Evolutionary conservation across 2,888 invertebrate genomes (phyloP).

Genomic region (Nasonovia ribisnigri): DNA sequence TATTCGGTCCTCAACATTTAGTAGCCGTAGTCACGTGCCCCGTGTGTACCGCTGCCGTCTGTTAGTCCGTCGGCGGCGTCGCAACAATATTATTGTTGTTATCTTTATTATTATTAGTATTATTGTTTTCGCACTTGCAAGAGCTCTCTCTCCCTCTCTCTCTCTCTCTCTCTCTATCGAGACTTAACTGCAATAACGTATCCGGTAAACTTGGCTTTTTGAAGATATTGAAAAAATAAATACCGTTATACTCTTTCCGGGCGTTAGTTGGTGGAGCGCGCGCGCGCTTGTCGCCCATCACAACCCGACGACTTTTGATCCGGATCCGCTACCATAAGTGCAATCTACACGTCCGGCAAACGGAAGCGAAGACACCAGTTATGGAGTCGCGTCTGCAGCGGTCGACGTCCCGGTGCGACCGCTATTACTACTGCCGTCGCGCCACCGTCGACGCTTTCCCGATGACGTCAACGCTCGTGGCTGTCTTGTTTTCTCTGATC

Average conservation of each 20-base stretch:
- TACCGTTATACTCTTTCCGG: neutral
- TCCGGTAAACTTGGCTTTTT: neutral
- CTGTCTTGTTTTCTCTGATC: neutral
- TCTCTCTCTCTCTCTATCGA: no score
- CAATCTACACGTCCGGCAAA: neutral
- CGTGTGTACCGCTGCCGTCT: neutral
- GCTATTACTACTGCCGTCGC: neutral
- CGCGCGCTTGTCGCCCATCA: neutral
- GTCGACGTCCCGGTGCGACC: neutral
- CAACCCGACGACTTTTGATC: neutral
- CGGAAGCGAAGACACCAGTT: neutral
- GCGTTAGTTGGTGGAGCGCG: neutral
- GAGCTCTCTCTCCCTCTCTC: no score
- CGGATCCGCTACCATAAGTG: neutral
- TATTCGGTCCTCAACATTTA: constrained; percentile 52
- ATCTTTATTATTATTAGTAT: neutral
- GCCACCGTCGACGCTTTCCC: neutral
- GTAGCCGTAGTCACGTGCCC: constrained; percentile 55
- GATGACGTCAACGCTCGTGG: neutral
- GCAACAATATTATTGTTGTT: neutral
- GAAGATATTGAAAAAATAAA: neutral
- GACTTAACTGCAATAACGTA: no score
- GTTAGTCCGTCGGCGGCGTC: neutral
- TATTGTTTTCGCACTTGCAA: neutral
- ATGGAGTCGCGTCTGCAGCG: constrained; percentile 31